Percentiles rank a stretch among this genome's conserved stretches.
Conservation (phyloP, 2,888 invertebrate genomes). For the Mylabris sibirica region DNA sequence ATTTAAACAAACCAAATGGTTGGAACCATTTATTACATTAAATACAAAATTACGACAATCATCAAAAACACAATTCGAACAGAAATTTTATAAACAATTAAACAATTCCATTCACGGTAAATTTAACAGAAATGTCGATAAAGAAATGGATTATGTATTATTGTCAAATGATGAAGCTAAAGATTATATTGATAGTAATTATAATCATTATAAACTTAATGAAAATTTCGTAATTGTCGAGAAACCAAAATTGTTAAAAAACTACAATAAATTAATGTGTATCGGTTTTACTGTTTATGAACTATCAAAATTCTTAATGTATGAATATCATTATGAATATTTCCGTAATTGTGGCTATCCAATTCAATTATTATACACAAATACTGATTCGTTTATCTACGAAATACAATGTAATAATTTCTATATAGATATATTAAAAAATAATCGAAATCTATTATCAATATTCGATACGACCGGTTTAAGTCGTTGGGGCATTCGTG, state of each 20-base stretch:
- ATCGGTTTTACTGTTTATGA: not conserved
- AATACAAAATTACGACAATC: slow-evolving; percentile 6
- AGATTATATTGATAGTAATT: not conserved
- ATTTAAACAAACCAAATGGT: slow-evolving; percentile 6
- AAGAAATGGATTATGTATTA: not conserved
- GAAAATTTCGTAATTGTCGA: not conserved
- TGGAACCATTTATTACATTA: slow-evolving; percentile 1
- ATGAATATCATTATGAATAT: not conserved
- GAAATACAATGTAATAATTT: not conserved
- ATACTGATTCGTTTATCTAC: not conserved
- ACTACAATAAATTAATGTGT: slow-evolving; percentile 5
- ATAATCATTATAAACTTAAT: not conserved
- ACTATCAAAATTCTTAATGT: not conserved
- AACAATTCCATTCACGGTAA: not conserved
- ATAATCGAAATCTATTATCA: not conserved
- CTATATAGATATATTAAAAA: not conserved
- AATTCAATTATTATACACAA: not conserved
- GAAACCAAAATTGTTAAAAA: not conserved
- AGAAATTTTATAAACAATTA: slow-evolving; percentile 6
- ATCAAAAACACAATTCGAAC: not conserved
- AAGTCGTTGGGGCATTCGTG: not conserved
- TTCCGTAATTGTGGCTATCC: not conserved
- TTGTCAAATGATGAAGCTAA: not conserved
- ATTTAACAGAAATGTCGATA: not conserved
- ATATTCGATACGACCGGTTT: not conserved